Evolutionary conservation across 2,888 invertebrate species (phyloP).

Genomic region (Ecdyonurus torrentis): DNA sequence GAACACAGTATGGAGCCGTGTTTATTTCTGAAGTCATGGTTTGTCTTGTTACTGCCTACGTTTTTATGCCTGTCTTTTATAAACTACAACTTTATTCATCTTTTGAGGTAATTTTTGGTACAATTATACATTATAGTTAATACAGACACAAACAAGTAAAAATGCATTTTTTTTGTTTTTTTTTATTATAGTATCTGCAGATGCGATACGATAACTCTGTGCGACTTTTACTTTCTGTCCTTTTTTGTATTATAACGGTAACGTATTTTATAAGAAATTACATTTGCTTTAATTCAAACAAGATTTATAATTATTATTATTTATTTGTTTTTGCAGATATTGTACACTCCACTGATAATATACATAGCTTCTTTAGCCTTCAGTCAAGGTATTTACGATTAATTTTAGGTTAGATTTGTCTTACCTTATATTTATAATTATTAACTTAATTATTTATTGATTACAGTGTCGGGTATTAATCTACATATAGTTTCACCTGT

Average conservation of each 20-base stretch:
- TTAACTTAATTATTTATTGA: too few species aligned
- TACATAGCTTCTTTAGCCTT: constrained; percentile 79
- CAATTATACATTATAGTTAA: too few species aligned
- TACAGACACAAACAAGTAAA: neutral
- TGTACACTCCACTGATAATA: constrained; percentile 68
- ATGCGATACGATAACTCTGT: constrained; percentile 36
- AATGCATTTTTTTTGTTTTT: neutral
- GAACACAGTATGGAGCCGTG: constrained; percentile 7
- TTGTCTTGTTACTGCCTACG: constrained; percentile 2
- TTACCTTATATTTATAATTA: neutral
- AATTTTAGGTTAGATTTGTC: neutral
- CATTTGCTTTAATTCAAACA: too few species aligned
- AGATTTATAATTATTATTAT: neutral
- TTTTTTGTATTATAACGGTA: constrained; percentile 56
- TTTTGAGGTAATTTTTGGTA: constrained; percentile 43
- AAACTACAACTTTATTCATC: constrained; percentile 46
- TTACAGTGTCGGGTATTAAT: constrained; percentile 64
- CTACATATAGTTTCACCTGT: constrained; percentile 61
- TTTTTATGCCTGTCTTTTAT: constrained; percentile 10
- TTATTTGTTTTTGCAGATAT: constrained; percentile 25
- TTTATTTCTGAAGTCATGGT: constrained; percentile 4
- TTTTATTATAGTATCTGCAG: constrained; percentile 13
- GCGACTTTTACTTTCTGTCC: constrained; percentile 48
- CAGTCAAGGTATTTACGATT: constrained; percentile 43
- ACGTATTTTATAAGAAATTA: constrained; percentile 11